Evolutionary conservation across 2,797 vertebrate species (phyloP).

Genomic region (Rousettus madagascariensis): DNA sequence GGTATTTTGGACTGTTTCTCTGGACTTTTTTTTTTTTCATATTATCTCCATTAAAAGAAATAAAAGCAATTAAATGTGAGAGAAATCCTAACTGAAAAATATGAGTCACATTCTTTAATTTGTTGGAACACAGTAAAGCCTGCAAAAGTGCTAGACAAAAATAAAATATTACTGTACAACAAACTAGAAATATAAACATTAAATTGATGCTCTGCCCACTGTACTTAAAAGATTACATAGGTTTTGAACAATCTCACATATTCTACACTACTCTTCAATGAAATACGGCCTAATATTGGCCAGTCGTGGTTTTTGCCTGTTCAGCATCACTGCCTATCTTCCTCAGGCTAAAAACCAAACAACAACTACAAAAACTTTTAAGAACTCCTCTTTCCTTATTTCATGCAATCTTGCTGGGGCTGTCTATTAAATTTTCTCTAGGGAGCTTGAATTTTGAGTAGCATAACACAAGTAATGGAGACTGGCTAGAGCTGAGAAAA

Average conservation of each 20-base stretch:
- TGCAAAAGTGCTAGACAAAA: conserved; percentile 47
- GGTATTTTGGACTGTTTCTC: not conserved
- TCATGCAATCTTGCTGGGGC: not conserved
- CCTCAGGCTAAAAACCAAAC: conserved; percentile 1
- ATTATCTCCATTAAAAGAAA: conserved; percentile 34
- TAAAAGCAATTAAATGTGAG: conserved; percentile 39
- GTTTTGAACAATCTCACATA: conserved; percentile 65
- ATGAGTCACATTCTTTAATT: conserved; percentile 57
- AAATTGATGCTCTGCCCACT: conserved; percentile 68
- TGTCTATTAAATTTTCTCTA: not conserved
- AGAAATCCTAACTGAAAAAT: conserved; percentile 45
- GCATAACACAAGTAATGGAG: not conserved
- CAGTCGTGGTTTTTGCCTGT: not conserved
- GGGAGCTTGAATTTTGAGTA: not conserved
- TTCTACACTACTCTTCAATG: not conserved
- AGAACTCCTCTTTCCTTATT: not conserved
- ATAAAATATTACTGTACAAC: conserved; percentile 64
- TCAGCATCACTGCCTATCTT: not conserved
- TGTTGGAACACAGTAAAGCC: conserved; percentile 46
- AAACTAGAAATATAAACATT: conserved; percentile 30
- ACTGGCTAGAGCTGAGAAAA: not conserved
- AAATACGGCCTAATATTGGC: not conserved
- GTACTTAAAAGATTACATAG: conserved; percentile 79
- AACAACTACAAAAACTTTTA: not conserved
- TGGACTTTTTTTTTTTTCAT: conserved; percentile 2